phyloP scores from a whole-genome alignment of 2,888 invertebrate species.

The Gryllus longicercus region DNA sequence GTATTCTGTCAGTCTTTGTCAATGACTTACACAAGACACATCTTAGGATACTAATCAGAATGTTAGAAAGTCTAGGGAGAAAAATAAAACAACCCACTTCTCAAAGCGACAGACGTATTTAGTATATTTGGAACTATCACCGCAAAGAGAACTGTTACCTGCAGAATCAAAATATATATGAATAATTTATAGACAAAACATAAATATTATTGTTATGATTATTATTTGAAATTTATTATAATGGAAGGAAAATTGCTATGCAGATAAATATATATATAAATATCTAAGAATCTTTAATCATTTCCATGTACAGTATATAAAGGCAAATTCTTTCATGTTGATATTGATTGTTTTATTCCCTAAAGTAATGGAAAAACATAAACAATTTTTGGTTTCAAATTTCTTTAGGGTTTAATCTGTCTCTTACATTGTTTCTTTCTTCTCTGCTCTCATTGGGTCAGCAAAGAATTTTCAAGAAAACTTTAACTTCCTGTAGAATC shows the following conservation, averaged over 20 bases:
- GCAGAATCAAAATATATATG: background rate
- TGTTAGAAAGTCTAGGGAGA: background rate
- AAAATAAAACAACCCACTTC: background rate
- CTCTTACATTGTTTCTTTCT: too few relatives aligned
- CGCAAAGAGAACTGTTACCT: background rate
- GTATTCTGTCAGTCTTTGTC: too few relatives aligned
- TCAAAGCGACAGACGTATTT: background rate
- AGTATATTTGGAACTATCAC: background rate
- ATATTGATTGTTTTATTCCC: constrained; percentile 8
- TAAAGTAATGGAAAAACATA: background rate
- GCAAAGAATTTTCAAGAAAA: too few relatives aligned
- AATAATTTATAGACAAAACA: background rate
- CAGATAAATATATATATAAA: constrained; percentile 17
- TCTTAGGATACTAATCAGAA: background rate
- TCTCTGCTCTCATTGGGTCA: too few relatives aligned
- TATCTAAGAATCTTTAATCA: constrained; percentile 7
- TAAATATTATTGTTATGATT: background rate
- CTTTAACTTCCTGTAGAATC: too few relatives aligned
- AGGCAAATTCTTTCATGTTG: background rate
- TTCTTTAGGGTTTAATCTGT: background rate
- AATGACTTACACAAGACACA: background rate
- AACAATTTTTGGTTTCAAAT: background rate
- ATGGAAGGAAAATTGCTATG: background rate
- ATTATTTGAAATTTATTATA: constrained; percentile 17
- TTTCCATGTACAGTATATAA: constrained; percentile 8